Evolutionary conservation across 35 echinoderm and acorn worm species (phyloP), one percentile per base, ranked within the genome.

Genomic region (Eucidaris tribuloides): DNA sequence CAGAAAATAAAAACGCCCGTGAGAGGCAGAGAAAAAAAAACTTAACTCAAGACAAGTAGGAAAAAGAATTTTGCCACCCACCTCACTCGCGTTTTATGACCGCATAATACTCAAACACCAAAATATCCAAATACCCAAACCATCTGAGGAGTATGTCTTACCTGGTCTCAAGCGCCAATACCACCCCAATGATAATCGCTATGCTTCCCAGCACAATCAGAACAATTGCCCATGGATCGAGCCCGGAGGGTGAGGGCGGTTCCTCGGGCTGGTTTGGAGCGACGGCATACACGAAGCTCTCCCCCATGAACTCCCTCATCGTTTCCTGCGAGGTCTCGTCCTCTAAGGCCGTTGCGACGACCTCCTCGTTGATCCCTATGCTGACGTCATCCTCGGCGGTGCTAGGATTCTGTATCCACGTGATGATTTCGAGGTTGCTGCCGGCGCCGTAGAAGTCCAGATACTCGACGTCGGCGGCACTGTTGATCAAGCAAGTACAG

Each of bases 381-480:
- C 29, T 20, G 68, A 74, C 11, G 68, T 74, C 68, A n/a, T 74
- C 68, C n/a, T 39, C 43, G 24, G 27, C 37, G 15, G 38, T 68
- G 37, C 25, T 71, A 29, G 62, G 60, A 24, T 84, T 65, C 17
- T 35, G 40, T 6, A 84, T 48, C 82, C 82, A 84, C 5, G 62
- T 84, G 60, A 65, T 65, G 36, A 84, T 84, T 39, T 84, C 61
- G 31, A 84, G 63, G 44, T 84, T 42, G 45, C 40, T 45, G 17
- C 48, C 82, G 9, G 48, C 61, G 42, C 42, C 46, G 31, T 37
- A 71, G 63, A 45, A 40, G 45, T 35, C 20, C 7, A 84, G 42
- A 29, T 70, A 84, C 4, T 68, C 61, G 19, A 84, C 82, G 34
- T 84, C 82, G 4, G 31, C 43, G n/a, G 62, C 40, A 18, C 82